Conservation (phyloP, 2,797 vertebrate species). For the Chloroceryle inda region DNA sequence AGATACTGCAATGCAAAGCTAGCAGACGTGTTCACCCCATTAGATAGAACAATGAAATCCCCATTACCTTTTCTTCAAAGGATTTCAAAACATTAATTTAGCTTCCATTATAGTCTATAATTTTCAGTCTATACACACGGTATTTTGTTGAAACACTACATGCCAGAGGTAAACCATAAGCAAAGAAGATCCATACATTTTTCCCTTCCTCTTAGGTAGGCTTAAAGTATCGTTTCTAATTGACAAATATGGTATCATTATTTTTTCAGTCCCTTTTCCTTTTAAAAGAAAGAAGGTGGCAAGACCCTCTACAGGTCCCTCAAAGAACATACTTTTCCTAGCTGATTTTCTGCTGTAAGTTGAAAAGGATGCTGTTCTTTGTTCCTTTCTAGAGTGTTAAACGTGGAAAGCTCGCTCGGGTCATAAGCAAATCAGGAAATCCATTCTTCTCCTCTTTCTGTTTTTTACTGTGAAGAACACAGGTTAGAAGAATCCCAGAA, state of each 20-base stretch:
- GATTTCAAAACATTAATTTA: neutral
- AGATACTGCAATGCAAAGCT: neutral
- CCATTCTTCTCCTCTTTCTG: neutral
- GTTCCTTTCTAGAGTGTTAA: neutral
- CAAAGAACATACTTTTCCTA: neutral
- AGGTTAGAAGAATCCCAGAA: neutral
- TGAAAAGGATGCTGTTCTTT: neutral
- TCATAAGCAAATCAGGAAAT: neutral
- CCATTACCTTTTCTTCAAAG: neutral
- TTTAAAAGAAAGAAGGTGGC: neutral
- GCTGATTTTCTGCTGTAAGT: neutral
- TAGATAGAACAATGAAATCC: neutral
- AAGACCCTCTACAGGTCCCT: neutral
- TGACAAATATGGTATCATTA: neutral
- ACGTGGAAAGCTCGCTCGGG: neutral
- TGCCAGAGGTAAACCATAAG: neutral
- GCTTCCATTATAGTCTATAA: neutral
- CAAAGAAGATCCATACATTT: neutral
- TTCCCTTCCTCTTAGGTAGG: neutral
- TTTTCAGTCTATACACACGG: neutral
- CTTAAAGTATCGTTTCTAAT: neutral
- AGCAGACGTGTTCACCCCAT: neutral
- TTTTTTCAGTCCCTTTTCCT: neutral
- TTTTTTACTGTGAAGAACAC: neutral
- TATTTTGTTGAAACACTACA: neutral